A percentile compares a stretch with the other conserved stretches of the same genome.
These are phyloP conservation scores for Herminia tarsipennalis DNA, from an alignment of 2,888 invertebrate species.

Conservation along the genomic window DNA sequence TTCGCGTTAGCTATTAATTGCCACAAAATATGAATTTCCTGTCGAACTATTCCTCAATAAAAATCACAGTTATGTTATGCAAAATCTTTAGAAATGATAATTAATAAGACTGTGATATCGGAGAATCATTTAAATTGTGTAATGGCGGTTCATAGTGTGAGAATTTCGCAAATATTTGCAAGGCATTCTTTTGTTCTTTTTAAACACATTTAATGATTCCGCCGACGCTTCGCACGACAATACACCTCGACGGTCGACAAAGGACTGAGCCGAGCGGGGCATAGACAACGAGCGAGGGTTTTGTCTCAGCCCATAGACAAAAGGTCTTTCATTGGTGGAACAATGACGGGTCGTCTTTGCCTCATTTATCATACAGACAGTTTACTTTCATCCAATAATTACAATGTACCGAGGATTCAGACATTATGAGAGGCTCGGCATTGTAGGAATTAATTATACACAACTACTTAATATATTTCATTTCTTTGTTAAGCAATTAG, in stretches of 20 bases:
- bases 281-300: conserved; percentile 78
- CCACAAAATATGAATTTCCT: conserved; percentile 39
- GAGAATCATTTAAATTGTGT: conserved; percentile 34
- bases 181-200: conserved; percentile 58
- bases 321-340: conserved; percentile 79
- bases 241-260: conserved; percentile 71
- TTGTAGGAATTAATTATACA: conserved; percentile 74
- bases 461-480: conserved; percentile 61
- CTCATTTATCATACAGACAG: conserved; percentile 83
- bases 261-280: conserved; percentile 67
- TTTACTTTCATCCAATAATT: conserved; percentile 84
- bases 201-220: conserved; percentile 74
- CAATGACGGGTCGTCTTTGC: conserved; percentile 77
- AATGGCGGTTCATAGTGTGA: conserved; percentile 47
- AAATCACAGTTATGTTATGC: conserved; percentile 36
- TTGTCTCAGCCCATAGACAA: conserved; percentile 80
- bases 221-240: conserved; percentile 69
- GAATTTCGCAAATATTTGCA: conserved; percentile 76
- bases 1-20: conserved; percentile 30
- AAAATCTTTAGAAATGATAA: conserved; percentile 23
- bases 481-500: conserved; percentile 55
- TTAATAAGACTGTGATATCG: conserved; percentile 18
- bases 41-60: conserved; percentile 31
- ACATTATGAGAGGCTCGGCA: conserved; percentile 54
- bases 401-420: conserved; percentile 72